Percentiles rank a stretch among this genome's conserved stretches.
These are phyloP conservation scores for Biston stratarius DNA, from an alignment of 2,888 invertebrate species.

Conservation along the genomic window DNA sequence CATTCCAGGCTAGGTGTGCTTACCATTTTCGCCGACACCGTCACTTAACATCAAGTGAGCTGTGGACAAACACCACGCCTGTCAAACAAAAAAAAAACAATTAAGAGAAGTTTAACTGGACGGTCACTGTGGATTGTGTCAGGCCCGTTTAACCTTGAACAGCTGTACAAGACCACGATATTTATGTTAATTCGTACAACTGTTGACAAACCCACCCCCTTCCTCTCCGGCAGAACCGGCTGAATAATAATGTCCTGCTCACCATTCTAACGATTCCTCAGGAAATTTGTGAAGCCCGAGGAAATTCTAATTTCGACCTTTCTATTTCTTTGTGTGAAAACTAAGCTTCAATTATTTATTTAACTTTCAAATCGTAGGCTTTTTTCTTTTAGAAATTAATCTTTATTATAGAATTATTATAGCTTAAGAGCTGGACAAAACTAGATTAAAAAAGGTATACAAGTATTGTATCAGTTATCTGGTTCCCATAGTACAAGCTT, in stretches of 20 bases:
- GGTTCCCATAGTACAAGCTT: too few relatives aligned
- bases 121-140: slow-evolving; percentile 3
- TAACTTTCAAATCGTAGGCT: background rate
- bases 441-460: background rate
- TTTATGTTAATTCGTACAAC: slow-evolving; percentile 38
- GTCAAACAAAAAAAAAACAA: too few relatives aligned
- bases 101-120: background rate
- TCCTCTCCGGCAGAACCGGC: slow-evolving; percentile 13
- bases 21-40: too few relatives aligned
- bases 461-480: too few relatives aligned
- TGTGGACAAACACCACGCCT: too few relatives aligned
- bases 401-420: background rate
- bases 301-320: slow-evolving; percentile 9
- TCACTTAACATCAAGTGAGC: too few relatives aligned
- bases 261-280: slow-evolving; percentile 11
- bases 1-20: too few relatives aligned
- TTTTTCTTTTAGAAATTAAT: too few relatives aligned
- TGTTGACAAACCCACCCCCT: slow-evolving; percentile 37
- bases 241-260: slow-evolving; percentile 27
- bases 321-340: slow-evolving; percentile 3
- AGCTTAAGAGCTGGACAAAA: background rate
- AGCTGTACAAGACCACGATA: slow-evolving; percentile 32
- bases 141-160: slow-evolving; percentile 27
- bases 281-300: slow-evolving; percentile 13
- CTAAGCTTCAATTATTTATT: background rate